These are phyloP conservation scores for Natrix natrix DNA, from an alignment of 2,797 vertebrate genomes.

Conservation along the genomic window DNA sequence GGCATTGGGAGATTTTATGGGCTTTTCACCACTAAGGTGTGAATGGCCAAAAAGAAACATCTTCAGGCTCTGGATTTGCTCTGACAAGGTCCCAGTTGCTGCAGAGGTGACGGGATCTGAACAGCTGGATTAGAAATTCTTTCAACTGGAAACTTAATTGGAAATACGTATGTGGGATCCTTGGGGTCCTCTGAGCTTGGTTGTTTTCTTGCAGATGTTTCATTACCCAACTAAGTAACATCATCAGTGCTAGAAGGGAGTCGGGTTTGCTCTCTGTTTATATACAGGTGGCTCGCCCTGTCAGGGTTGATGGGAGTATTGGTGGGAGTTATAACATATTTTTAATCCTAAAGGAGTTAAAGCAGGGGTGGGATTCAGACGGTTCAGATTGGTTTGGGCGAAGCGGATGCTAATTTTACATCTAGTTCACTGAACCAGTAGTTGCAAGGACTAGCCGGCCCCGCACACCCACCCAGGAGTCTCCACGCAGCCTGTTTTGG, in stretches of 20 bases:
- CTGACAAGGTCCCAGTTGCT: background rate
- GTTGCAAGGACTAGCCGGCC: too few species aligned
- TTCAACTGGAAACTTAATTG: background rate
- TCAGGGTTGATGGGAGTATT: background rate
- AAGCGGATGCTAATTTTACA: too few species aligned
- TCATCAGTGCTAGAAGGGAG: background rate
- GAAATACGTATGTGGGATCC: background rate
- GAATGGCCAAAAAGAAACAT: background rate
- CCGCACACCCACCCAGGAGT: too few species aligned
- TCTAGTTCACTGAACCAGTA: too few species aligned
- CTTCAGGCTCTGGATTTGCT: background rate
- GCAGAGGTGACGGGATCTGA: background rate
- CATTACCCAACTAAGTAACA: background rate
- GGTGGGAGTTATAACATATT: background rate
- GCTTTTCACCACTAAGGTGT: background rate
- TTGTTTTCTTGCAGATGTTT: background rate
- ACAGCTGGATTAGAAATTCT: background rate
- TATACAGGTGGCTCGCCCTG: background rate
- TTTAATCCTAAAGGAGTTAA: background rate
- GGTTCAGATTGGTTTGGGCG: too few species aligned
- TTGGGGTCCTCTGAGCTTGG: background rate
- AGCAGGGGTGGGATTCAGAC: background rate
- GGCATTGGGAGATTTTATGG: background rate
- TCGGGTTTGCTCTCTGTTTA: background rate
- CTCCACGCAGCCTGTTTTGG: too few species aligned